Base-by-base conservation (phyloP, 2,888 invertebrate species). In the Lycia hirtaria region DNA sequence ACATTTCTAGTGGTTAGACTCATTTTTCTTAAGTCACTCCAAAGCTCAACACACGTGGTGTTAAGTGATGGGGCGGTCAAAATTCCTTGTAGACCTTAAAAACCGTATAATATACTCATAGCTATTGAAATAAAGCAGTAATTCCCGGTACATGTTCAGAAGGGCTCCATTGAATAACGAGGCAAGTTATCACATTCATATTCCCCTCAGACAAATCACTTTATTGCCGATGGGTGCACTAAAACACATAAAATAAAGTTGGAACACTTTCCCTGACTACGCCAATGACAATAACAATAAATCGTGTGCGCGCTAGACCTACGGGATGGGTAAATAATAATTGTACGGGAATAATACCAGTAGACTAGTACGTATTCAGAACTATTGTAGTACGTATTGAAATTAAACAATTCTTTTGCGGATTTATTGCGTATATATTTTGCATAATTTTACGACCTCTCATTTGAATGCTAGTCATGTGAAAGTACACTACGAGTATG, bases 271-370 rank as follows among this genome's bases (percentile, higher is more conserved):
- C 81, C 69, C 66, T 71, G 64, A 55, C 62, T 60, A 43, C 48
- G 66, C 78, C 81, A 81, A 87, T 88, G 85, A 85, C 87, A 85
- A 88, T 88, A 89, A 87, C 85, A 78, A 77, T 89, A 89, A 88
- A 89, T 88, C 83, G 50, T 37, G 57, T 40, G 62, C 56, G 55
- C 40, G 47, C 52, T 61, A 64, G 60, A 61, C 62, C 58, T 60
- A 24, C 40, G 22, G 33, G 45, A 57, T 59, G 54, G 17, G 56
- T 62, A 58, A 56, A 62, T 64, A 62, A 62, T 64, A 61, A 62
- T 64, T 48, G 33, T 15, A 24, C n/a, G 22, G 22, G 3, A 10
- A 40, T 12, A n/a, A n/a, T n/a, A n/a, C n/a, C n/a, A n/a, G n/a
- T n/a, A n/a, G n/a, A 37, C 37, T 37, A 9, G 17, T 0, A 9